These are phyloP conservation scores for Quadriops clusia DNA, from an alignment of 2,888 invertebrate species.

Conservation along the genomic window DNA sequence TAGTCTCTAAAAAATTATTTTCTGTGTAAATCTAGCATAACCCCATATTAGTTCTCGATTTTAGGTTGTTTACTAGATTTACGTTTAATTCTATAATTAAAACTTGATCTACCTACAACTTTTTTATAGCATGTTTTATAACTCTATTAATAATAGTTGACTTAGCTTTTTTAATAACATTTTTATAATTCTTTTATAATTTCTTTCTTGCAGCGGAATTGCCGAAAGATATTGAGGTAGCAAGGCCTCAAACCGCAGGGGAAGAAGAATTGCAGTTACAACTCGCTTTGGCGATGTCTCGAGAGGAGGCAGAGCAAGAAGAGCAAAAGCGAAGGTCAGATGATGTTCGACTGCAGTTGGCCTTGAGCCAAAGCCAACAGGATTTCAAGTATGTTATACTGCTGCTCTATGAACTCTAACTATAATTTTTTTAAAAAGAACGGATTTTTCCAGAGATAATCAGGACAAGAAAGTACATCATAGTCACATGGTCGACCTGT, in stretches of 20 bases:
- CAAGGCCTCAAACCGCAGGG: slow-evolving; percentile 90
- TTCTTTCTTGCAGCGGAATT: slow-evolving; percentile 24
- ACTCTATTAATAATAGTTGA: too few species aligned
- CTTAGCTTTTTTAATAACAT: background rate
- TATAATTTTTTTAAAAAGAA: slow-evolving; percentile 3
- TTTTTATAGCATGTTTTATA: too few species aligned
- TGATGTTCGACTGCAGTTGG: slow-evolving; percentile 91
- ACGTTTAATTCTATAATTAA: too few species aligned
- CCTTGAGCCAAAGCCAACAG: slow-evolving; percentile 83
- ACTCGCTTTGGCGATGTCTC: slow-evolving; percentile 94
- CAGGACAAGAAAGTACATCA: slow-evolving; percentile 14
- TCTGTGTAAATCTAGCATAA: too few species aligned
- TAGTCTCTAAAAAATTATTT: too few species aligned
- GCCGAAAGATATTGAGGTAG: slow-evolving; percentile 71
- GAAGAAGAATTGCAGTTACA: slow-evolving; percentile 98
- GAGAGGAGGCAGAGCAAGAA: slow-evolving; percentile 96
- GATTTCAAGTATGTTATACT: slow-evolving; percentile 60
- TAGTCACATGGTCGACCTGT: slow-evolving; percentile 70
- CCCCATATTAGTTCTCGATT: too few species aligned
- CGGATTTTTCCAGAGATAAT: slow-evolving; percentile 22
- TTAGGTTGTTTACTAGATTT: too few species aligned
- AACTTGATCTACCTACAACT: too few species aligned
- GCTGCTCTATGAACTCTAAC: slow-evolving; percentile 6
- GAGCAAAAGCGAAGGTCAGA: slow-evolving; percentile 88
- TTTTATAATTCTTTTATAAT: slow-evolving; percentile 9